Conservation (phyloP, 1,140 invertebrate genomes). For the Ridgeia piscesae region DNA sequence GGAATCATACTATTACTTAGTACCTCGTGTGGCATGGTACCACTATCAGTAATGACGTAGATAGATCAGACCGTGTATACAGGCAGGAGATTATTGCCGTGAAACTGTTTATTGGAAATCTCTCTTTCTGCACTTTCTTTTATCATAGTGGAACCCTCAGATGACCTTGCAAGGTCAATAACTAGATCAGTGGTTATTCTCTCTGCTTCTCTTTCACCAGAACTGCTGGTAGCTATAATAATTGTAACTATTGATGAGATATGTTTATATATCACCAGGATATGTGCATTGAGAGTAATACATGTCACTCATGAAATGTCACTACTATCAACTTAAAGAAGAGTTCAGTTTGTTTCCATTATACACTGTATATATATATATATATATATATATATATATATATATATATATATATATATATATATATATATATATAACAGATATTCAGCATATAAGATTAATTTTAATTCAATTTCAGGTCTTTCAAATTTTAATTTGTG, state of each 20-base stretch:
- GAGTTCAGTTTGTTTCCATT: not conserved
- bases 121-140: not conserved
- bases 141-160: not conserved
- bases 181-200: not conserved
- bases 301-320: too few relatives aligned
- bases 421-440: not conserved
- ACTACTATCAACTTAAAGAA: not conserved
- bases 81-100: not conserved
- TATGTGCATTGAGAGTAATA: too few relatives aligned
- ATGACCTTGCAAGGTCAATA: not conserved
- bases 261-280: too few relatives aligned
- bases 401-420: too few relatives aligned
- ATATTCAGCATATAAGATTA: not conserved
- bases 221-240: not conserved
- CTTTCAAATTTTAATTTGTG: not conserved
- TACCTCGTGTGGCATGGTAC: not conserved
- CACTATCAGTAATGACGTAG: not conserved
- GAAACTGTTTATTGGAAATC: conserved; percentile 1
- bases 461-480: not conserved
- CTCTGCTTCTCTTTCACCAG: not conserved
- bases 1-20: not conserved
- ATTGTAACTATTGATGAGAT: too few relatives aligned
- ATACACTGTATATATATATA: not conserved
- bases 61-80: not conserved
- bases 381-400: too few relatives aligned